Conservation (phyloP, 2,797 vertebrate genomes). For the Triplophysa yarkandensis region DNA sequence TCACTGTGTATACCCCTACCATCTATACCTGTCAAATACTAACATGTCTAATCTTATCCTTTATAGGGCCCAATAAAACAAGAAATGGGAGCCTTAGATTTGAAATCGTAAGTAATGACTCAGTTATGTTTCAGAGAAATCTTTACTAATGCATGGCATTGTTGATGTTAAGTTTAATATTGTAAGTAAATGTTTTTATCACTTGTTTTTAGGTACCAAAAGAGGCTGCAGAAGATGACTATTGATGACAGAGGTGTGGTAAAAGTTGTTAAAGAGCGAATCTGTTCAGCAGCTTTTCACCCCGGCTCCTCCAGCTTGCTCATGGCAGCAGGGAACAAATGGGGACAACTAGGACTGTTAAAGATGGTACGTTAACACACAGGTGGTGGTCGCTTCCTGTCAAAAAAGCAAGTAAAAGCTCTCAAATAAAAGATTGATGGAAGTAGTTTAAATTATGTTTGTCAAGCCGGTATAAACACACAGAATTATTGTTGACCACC, state of each 20-base stretch:
- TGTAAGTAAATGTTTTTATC: too few species aligned
- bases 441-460: too few species aligned
- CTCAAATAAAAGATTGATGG: background rate
- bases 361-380: conserved; percentile 73
- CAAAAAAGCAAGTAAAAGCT: background rate
- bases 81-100: conserved; percentile 42
- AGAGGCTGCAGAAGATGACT: conserved; percentile 74
- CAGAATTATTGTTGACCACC: conserved; percentile 36
- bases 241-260: conserved; percentile 69
- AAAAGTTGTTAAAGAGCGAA: conserved; percentile 78
- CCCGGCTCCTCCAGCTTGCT: conserved; percentile 78
- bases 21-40: background rate
- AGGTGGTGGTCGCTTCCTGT: background rate
- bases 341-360: conserved; percentile 85
- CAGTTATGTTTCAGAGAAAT: background rate
- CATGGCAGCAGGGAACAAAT: conserved; percentile 83
- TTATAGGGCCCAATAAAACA: conserved; percentile 54
- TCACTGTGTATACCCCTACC: background rate
- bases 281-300: conserved; percentile 83
- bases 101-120: conserved; percentile 65
- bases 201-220: conserved; percentile 75
- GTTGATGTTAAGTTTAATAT: conserved; percentile 7
- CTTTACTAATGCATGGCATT: background rate
- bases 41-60: conserved; percentile 11
- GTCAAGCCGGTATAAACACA: too few species aligned